These are phyloP conservation scores for Hoplostethus mediterraneus DNA, from an alignment of 2,797 vertebrate species.

Conservation along the genomic window DNA sequence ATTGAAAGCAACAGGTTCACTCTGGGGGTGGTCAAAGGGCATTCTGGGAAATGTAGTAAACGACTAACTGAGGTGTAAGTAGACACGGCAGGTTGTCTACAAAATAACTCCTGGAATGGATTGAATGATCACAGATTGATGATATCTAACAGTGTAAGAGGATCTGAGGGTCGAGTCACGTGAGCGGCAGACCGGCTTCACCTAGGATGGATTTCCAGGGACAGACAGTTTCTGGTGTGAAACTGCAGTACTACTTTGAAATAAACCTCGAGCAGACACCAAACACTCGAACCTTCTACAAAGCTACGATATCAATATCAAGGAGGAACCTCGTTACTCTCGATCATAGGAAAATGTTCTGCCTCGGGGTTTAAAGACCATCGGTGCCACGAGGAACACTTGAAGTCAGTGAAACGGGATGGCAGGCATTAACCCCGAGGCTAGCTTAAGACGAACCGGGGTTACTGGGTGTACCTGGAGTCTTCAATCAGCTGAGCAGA, in stretches of 20 bases:
- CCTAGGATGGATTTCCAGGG: too few relatives aligned
- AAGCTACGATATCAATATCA: not conserved
- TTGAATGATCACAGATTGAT: too few relatives aligned
- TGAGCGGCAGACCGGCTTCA: too few relatives aligned
- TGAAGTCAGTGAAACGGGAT: slow-evolving; percentile 31
- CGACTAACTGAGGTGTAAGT: too few relatives aligned
- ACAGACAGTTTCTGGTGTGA: not conserved
- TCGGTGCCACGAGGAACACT: slow-evolving; percentile 1
- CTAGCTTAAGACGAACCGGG: slow-evolving; percentile 14
- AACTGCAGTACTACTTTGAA: not conserved
- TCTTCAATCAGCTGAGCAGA: slow-evolving; percentile 49
- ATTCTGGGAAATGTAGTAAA: too few relatives aligned
- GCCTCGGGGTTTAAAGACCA: slow-evolving; percentile 17
- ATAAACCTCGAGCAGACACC: not conserved
- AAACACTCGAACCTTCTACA: slow-evolving; percentile 1
- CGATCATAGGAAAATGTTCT: slow-evolving; percentile 1
- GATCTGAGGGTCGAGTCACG: too few relatives aligned
- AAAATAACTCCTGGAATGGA: too few relatives aligned
- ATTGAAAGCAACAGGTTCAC: too few relatives aligned
- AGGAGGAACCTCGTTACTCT: not conserved
- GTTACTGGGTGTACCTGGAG: slow-evolving; percentile 30
- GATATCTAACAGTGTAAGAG: too few relatives aligned
- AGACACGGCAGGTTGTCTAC: too few relatives aligned
- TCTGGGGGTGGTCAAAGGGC: too few relatives aligned
- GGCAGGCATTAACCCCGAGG: slow-evolving; percentile 44